Evolutionary conservation across 2,888 invertebrate genomes (phyloP).

Genomic region (Ptychoptera albimana): DNA sequence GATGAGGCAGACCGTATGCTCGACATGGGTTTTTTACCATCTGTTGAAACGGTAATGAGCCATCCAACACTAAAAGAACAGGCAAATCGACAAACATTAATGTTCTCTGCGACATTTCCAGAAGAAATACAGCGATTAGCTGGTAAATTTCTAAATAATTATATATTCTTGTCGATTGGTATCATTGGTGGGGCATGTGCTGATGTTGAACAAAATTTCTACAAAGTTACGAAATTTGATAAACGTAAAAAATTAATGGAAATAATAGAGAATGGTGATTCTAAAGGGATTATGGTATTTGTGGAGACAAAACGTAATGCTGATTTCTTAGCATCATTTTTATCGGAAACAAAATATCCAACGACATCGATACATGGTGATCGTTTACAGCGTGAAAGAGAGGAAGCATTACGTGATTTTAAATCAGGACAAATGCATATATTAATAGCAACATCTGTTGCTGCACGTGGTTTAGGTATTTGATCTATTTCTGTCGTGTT

Average conservation of each 20-base stretch:
- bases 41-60: constrained; percentile 70
- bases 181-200: constrained; percentile 84
- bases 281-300: constrained; percentile 59
- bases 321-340: constrained; percentile 71
- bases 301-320: constrained; percentile 82
- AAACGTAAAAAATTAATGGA: constrained; percentile 56
- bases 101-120: constrained; percentile 99
- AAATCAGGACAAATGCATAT: constrained; percentile 58
- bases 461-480: constrained; percentile 72
- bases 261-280: constrained; percentile 18
- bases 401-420: constrained; percentile 86
- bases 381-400: constrained; percentile 86
- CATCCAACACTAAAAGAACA: constrained; percentile 72
- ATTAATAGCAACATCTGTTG: constrained; percentile 89
- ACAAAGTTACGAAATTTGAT: constrained; percentile 49
- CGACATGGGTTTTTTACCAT: constrained; percentile 98
- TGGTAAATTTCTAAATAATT: constrained; percentile 56
- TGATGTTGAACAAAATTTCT: constrained; percentile 73
- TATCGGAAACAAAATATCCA: constrained; percentile 66
- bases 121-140: constrained; percentile 88
- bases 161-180: constrained; percentile 82
- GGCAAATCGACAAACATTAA: constrained; percentile 83
- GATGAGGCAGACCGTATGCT: constrained; percentile 99
- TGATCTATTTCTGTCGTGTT: constrained; percentile 5
- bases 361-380: constrained; percentile 99